A percentile compares a stretch with the other conserved stretches of the same genome.
Conservation (phyloP, 2,888 invertebrate genomes). For the Spodoptera littoralis region DNA sequence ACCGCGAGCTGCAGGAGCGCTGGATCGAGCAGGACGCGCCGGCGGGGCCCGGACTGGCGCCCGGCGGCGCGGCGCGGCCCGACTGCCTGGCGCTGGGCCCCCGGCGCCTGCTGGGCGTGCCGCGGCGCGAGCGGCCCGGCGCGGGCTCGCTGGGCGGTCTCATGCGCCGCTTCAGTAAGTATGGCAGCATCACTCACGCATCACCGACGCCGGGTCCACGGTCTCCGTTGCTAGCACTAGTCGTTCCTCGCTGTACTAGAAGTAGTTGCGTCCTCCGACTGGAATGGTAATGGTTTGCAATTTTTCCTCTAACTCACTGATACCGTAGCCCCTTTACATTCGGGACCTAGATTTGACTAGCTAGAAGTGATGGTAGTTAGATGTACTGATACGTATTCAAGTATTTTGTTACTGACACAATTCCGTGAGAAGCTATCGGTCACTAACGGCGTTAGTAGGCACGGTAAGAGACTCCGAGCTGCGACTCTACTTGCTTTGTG, state of each 20-base stretch:
- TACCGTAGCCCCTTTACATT: slow-evolving; percentile 71
- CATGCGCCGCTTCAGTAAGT: slow-evolving; percentile 97
- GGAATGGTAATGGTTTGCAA: slow-evolving; percentile 84
- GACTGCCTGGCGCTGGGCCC: slow-evolving; percentile 86
- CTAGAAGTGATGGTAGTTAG: slow-evolving; percentile 84
- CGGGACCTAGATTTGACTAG: slow-evolving; percentile 70
- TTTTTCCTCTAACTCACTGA: slow-evolving; percentile 72
- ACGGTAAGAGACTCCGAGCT: slow-evolving; percentile 52
- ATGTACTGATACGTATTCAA: slow-evolving; percentile 51
- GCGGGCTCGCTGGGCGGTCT: slow-evolving; percentile 91
- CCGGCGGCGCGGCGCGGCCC: slow-evolving; percentile 68
- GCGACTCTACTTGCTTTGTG: slow-evolving; percentile 74
- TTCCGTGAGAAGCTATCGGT: slow-evolving; percentile 33
- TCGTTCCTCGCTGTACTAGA: slow-evolving; percentile 73
- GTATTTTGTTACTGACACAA: slow-evolving; percentile 36
- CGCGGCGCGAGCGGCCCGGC: slow-evolving; percentile 88
- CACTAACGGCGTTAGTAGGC: slow-evolving; percentile 29
- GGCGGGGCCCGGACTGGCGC: slow-evolving; percentile 76
- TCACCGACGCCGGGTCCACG: slow-evolving; percentile 64
- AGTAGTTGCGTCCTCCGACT: slow-evolving; percentile 75
- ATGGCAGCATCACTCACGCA: slow-evolving; percentile 65
- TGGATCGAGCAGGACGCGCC: slow-evolving; percentile 73
- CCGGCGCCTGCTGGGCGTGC: slow-evolving; percentile 91
- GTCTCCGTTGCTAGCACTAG: slow-evolving; percentile 67
- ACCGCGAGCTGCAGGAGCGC: slow-evolving; percentile 77